Conservation (phyloP, 2,113 vertebrate genomes). For the Dascyllus trimaculatus region DNA sequence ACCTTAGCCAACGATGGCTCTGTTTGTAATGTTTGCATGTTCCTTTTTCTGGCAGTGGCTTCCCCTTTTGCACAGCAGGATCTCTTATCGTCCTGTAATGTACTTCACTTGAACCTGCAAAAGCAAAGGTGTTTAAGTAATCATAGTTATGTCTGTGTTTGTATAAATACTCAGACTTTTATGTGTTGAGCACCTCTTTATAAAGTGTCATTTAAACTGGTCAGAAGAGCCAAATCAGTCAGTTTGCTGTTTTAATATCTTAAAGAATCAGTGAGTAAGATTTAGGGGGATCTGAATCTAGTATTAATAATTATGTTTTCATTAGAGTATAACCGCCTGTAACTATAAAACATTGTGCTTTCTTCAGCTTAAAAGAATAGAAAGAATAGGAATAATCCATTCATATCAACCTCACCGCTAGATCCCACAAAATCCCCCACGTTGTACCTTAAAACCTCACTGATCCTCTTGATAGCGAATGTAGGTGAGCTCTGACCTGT, state of each 20-base stretch:
- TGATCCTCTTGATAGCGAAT: constrained; percentile 23
- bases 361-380: too few relatives aligned
- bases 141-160: not conserved
- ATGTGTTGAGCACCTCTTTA: not conserved
- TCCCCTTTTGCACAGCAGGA: constrained; percentile 85
- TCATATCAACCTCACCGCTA: too few relatives aligned
- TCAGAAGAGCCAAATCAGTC: constrained; percentile 6
- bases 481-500: constrained; percentile 72
- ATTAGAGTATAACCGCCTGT: too few relatives aligned
- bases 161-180: not conserved
- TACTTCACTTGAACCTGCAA: constrained; percentile 66
- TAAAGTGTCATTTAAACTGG: constrained; percentile 9
- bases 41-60: constrained; percentile 86
- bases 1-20: constrained; percentile 89
- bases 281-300: too few relatives aligned
- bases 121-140: not conserved
- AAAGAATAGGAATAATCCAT: too few relatives aligned
- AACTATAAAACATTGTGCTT: too few relatives aligned
- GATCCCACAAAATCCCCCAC: too few relatives aligned
- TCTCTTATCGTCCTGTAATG: constrained; percentile 73
- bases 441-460: too few relatives aligned
- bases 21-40: constrained; percentile 87
- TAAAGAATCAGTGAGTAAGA: not conserved
- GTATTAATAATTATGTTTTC: too few relatives aligned
- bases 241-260: not conserved